A percentile compares a stretch with the other conserved stretches of the same genome.
These are phyloP conservation scores for Notoglanidium macrostoma DNA, from an alignment of 2,797 vertebrate genomes.

Conservation along the genomic window DNA sequence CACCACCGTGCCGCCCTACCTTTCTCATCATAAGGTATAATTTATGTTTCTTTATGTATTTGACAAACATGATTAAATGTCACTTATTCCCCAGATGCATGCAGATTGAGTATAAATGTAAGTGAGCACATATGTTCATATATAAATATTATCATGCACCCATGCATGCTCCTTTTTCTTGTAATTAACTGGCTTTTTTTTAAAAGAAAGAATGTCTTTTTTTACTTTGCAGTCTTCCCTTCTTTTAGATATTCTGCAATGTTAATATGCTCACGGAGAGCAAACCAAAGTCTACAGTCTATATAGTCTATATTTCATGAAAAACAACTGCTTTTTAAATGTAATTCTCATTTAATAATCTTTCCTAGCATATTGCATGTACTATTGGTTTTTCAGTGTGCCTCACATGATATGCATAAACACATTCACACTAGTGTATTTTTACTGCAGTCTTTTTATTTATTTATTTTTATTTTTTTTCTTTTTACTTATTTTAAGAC, in stretches of 20 bases:
- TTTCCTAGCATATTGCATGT: background rate
- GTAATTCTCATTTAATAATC: background rate
- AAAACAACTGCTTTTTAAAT: background rate
- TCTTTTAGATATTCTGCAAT: background rate
- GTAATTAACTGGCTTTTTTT: background rate
- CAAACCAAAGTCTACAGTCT: background rate
- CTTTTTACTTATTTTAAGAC: no score
- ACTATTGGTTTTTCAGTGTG: background rate
- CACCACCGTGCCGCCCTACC: no score
- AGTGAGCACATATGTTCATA: background rate
- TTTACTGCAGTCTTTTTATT: background rate
- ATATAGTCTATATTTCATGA: background rate
- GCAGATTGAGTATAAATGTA: background rate
- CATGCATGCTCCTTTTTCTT: background rate
- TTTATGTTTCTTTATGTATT: background rate
- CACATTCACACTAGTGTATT: background rate
- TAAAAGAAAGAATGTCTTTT: background rate
- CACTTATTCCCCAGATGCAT: background rate
- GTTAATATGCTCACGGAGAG: background rate
- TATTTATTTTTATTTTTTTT: background rate
- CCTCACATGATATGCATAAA: background rate
- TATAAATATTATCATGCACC: background rate
- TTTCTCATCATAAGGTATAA: no score
- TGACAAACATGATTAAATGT: conserved; percentile 5
- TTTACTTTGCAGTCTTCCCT: background rate